phyloP scores from a whole-genome alignment of 2,888 invertebrate genomes.

The Metalampra italica region DNA sequence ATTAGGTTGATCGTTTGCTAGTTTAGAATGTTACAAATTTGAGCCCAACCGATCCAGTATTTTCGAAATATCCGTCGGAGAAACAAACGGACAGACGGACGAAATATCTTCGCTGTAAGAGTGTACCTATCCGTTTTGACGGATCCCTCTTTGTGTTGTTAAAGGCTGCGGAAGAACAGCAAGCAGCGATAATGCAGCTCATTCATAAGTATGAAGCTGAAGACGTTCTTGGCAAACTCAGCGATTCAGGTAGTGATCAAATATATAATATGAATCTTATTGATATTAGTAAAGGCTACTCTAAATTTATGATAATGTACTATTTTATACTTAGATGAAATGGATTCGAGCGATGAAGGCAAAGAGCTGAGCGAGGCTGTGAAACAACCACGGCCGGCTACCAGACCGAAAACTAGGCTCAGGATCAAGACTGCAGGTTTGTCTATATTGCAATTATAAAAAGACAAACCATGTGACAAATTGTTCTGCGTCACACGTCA shows the following conservation, averaged over 20 bases:
- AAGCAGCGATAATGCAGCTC: conserved; percentile 77
- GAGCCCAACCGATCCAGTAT: too few relatives aligned
- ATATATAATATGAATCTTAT: too few relatives aligned
- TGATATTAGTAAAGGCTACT: too few relatives aligned
- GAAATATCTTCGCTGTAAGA: too few relatives aligned
- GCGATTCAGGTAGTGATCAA: conserved; percentile 51
- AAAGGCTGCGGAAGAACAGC: conserved; percentile 84
- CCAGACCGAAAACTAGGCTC: conserved; percentile 69
- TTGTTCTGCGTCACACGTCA: too few relatives aligned
- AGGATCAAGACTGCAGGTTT: conserved; percentile 79
- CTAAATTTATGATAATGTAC: neutral
- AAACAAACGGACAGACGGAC: too few relatives aligned
- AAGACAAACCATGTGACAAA: neutral
- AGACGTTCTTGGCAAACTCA: conserved; percentile 71
- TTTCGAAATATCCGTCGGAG: too few relatives aligned
- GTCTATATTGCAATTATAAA: neutral
- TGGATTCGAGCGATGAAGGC: conserved; percentile 55
- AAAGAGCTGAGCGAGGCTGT: conserved; percentile 40
- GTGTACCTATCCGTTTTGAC: too few relatives aligned
- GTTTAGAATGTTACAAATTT: too few relatives aligned
- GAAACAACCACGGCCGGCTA: conserved; percentile 56
- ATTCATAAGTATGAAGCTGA: conserved; percentile 77
- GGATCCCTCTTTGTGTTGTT: too few relatives aligned
- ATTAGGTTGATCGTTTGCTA: too few relatives aligned
- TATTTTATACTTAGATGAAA: conserved; percentile 38